Base-by-base conservation (phyloP, 2,888 invertebrate genomes). In the Sialis fuliginosa region DNA sequence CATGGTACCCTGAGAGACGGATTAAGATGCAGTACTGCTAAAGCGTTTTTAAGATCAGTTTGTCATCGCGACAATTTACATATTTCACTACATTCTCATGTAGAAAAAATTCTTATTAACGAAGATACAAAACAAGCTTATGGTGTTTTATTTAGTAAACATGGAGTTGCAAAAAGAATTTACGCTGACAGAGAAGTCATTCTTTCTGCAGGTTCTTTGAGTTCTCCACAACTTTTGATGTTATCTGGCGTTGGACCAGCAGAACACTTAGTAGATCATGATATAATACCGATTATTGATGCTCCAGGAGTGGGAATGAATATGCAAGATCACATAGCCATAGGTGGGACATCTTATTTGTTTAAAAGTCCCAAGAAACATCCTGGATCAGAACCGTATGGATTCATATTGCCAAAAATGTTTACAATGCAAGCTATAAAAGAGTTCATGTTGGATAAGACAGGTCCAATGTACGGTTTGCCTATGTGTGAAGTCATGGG, bases 221-320 rank as follows among this genome's bases (percentile, higher is more conserved):
- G 85, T 57, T 79, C 86, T 3, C 89, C 91, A 0, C 90, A 92
- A 59, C 56, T 92, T 12, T 67, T 93, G 33, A 85, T 90, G 86
- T 60, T 92, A 39, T 87, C 89, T 1, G 92, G 92, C 0, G 71
- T 90, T 8, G 86, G 87, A 4, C 79, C 83, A 0, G 64, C 64
- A 5, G 63, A 71, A 6, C 77, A 85, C 57, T 65, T 86, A 4
- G 61, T 68, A 45, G 68, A 77, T 41, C 56, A 75, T 30, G 74
- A 71, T 0, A 77, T 84, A 41, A 67, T 74, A 13, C 69, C 79
- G 0, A 61, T 83, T 13, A 67, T 66, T 1, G 62, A 82, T 60
- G 64, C 72, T 6, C 75, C 77, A 9, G 86, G 85, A 0, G 88
- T 91, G 0, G 90, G 90, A 0, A 61, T 69, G 51, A 90, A 90